Base-by-base conservation (phyloP, 2,797 vertebrate species). In the Triplophysa bombifrons region DNA sequence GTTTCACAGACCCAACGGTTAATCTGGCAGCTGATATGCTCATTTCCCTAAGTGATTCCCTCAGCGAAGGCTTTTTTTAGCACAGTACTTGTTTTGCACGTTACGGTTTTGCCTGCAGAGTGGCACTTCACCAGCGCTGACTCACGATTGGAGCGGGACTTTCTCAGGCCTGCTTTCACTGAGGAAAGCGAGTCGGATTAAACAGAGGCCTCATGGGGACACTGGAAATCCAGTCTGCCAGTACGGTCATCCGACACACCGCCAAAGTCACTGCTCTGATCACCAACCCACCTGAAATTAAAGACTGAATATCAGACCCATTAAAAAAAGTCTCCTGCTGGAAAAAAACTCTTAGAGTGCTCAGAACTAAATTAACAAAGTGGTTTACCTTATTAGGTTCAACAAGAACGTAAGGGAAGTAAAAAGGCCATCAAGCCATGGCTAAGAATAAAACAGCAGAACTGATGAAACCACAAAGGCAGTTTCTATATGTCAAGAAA, bases 121-220 rank as follows among this genome's bases (percentile, higher is more conserved):
- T 1, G 1, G 55, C 38, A 53, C 38, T 20, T 34, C 13, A 68
- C 25, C 44, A 50, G 75, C 4, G 25, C 75, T 50, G 75, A 77
- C 66, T 77, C 75, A 60, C 25, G 4, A 17, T 46, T 2, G 20
- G 11, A 48, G 25, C 25, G 14, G 0, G 65, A 68, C 66, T 61
- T 22, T 60, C 65, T 76, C 12, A 48, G 48, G n/a, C 14, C 56
- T 25, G 74, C 56, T 71, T 77, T 63, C 67, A 17, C 67, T 6
- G 27, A 71, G 27, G 56, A 71, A 70, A 78, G 58, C 1, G 30
- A 71, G 67, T 71, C 67, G 7, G 56, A 78, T 78, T 71, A 70
- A 51, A 70, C 44, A 0, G 14, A 51, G 46, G 46, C 27, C 44
- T 63, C 46, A 25, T 27, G 20, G 44, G 44, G 56, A 70, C 66